Percentiles rank a stretch among this genome's conserved stretches.
Evolutionary conservation across 2,113 vertebrate species (phyloP).

Genomic region (Myotis yumanensis): DNA sequence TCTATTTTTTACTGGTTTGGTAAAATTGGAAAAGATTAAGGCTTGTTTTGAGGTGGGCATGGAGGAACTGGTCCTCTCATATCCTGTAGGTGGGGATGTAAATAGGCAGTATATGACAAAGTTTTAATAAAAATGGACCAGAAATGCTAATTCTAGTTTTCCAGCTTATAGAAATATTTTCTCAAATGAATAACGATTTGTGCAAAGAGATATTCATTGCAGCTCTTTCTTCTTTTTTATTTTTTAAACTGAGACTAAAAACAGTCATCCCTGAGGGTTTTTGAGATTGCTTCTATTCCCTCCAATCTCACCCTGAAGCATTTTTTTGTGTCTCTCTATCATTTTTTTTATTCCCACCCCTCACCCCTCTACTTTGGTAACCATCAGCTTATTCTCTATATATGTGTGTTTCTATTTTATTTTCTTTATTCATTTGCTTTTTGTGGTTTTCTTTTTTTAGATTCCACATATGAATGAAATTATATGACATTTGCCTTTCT

Average conservation of each 20-base stretch:
- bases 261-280: not conserved
- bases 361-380: not conserved
- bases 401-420: not conserved
- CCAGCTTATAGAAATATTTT: conserved; percentile 4
- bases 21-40: not conserved
- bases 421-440: not conserved
- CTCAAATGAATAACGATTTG: not conserved
- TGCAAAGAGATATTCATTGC: not conserved
- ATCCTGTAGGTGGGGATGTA: not conserved
- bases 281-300: not conserved
- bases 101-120: not conserved
- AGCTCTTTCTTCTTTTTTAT: not conserved
- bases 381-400: not conserved
- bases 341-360: not conserved
- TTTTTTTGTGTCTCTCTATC: not conserved
- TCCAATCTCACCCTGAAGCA: not conserved
- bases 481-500: not conserved
- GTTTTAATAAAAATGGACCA: not conserved
- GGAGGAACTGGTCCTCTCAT: not conserved
- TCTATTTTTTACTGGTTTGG: not conserved
- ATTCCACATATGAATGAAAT: not conserved
- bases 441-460: too few species aligned
- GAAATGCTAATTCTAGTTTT: not conserved
- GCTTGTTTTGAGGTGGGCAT: not conserved
- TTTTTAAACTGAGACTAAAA: not conserved